Conservation (phyloP, 1,140 invertebrate genomes). For the Periplaneta americana region DNA sequence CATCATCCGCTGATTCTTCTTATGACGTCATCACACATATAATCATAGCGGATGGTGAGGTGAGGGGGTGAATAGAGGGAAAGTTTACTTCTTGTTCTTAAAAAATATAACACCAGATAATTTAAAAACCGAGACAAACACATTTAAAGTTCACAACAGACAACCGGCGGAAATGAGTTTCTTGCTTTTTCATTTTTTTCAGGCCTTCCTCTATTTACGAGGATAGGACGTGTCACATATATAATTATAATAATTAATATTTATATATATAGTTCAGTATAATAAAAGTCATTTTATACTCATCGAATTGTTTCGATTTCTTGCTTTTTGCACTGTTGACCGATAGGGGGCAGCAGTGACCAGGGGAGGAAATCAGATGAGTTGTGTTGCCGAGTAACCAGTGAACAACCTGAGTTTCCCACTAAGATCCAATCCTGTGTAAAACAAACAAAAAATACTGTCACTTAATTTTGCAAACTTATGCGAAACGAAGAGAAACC, state of each 20-base stretch:
- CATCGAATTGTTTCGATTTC: neutral
- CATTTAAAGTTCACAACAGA: conserved; percentile 10
- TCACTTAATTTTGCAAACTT: no score
- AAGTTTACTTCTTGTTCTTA: neutral
- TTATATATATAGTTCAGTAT: conserved; percentile 6
- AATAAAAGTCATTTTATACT: neutral
- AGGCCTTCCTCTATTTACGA: conserved; percentile 2
- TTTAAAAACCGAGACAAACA: conserved; percentile 3
- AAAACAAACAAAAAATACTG: no score
- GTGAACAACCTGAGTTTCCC: conserved; percentile 6
- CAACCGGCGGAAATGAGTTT: conserved; percentile 6
- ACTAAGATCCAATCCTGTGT: conserved; percentile 1
- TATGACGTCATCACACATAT: neutral
- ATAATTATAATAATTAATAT: conserved; percentile 7
- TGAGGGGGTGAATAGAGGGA: no score
- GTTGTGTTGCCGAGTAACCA: neutral
- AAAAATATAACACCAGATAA: conserved; percentile 13
- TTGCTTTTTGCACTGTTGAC: neutral
- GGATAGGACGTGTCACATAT: conserved; percentile 3
- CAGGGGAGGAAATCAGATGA: conserved; percentile 6
- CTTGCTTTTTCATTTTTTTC: neutral
- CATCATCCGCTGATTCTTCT: neutral
- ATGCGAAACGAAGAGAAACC: no score
- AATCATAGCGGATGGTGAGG: neutral
- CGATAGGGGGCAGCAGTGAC: neutral